Conservation (phyloP, 2,888 invertebrate species). For the Autographa pulchrina region DNA sequence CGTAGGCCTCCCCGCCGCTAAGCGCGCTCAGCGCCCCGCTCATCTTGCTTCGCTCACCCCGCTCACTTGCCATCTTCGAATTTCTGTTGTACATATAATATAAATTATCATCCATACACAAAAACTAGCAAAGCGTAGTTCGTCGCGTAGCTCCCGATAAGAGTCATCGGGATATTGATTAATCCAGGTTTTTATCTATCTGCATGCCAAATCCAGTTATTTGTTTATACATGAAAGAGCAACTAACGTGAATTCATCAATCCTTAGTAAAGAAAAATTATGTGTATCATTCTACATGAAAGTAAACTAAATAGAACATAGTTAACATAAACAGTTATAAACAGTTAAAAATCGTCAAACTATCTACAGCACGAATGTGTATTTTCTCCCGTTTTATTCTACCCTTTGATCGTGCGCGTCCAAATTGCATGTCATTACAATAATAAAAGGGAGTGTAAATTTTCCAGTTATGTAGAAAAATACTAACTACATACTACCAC, state of each 20-base stretch:
- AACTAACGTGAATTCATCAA: too few species aligned
- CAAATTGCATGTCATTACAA: constrained; percentile 38
- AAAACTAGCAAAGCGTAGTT: too few species aligned
- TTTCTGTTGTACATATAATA: constrained; percentile 43
- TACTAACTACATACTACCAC: constrained; percentile 7
- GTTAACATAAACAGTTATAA: too few species aligned
- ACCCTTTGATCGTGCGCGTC: constrained; percentile 12
- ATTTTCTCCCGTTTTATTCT: background rate
- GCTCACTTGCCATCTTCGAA: constrained; percentile 70
- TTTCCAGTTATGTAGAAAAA: constrained; percentile 39
- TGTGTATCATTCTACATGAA: too few species aligned
- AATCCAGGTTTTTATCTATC: background rate
- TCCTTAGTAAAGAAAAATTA: too few species aligned
- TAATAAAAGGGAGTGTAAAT: constrained; percentile 47
- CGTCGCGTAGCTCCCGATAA: too few species aligned
- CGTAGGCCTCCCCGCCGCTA: constrained; percentile 80
- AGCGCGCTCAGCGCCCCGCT: constrained; percentile 73
- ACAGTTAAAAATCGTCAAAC: too few species aligned
- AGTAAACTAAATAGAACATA: too few species aligned
- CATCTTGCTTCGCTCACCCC: constrained; percentile 68
- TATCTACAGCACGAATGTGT: background rate
- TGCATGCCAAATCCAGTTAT: too few species aligned
- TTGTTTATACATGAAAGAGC: too few species aligned
- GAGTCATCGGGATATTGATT: too few species aligned
- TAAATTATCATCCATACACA: too few species aligned